Percentiles rank a stretch among this genome's conserved stretches.
Evolutionary conservation across 1,140 invertebrate genomes (phyloP).

Genomic region (Apocrypta bakeri): DNA sequence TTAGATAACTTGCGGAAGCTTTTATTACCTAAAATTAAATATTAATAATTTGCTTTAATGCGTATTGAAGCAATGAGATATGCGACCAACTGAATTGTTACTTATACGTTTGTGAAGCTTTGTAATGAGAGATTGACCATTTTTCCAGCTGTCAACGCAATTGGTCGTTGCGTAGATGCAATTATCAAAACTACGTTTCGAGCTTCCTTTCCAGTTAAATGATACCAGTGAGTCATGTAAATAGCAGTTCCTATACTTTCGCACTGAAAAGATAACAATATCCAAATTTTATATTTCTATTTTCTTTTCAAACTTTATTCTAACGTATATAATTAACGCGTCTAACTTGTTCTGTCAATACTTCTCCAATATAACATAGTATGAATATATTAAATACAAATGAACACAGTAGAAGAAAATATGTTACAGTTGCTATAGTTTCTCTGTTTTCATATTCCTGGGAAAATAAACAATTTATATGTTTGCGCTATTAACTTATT

Average conservation of each 20-base stretch:
- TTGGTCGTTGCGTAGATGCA: slow-evolving; percentile 48
- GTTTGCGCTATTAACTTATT: neutral
- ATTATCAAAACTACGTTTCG: slow-evolving; percentile 55
- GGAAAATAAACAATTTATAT: neutral
- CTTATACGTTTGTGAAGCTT: slow-evolving; percentile 57
- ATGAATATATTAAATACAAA: slow-evolving; percentile 54
- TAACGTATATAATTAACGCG: too few species aligned
- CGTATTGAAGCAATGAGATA: neutral
- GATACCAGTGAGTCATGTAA: slow-evolving; percentile 56
- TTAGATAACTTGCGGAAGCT: slow-evolving; percentile 27
- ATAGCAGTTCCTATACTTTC: slow-evolving; percentile 23
- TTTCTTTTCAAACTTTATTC: neutral
- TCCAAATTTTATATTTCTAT: neutral
- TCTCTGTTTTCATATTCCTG: slow-evolving; percentile 55
- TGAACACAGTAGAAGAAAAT: slow-evolving; percentile 35
- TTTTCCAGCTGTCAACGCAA: slow-evolving; percentile 54
- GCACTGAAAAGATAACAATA: slow-evolving; percentile 21
- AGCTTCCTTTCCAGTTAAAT: slow-evolving; percentile 49
- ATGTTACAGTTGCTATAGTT: slow-evolving; percentile 16
- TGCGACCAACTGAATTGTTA: neutral
- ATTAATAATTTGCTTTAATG: neutral
- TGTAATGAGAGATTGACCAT: slow-evolving; percentile 54
- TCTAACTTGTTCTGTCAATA: slow-evolving; percentile 50
- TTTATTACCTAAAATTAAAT: slow-evolving; percentile 35
- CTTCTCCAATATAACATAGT: slow-evolving; percentile 53